Evolutionary conservation across 2,888 invertebrate genomes (phyloP), one percentile per base, ranked within the genome.

Genomic region (Dendrolimus houi): DNA sequence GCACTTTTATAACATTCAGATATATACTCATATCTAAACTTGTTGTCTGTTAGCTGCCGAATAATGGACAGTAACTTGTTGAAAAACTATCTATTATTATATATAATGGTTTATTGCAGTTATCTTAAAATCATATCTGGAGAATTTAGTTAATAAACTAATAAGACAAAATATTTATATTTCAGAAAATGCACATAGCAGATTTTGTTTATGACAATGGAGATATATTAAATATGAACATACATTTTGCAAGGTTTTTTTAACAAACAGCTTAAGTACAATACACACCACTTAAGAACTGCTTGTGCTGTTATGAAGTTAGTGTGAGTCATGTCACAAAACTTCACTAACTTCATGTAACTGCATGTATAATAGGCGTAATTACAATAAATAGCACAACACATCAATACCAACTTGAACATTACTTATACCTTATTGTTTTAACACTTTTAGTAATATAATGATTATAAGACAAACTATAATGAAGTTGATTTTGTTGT

Each of bases 381-480:
- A 47, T 47, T 47, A 47, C 12, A 47, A 47, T 47, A 47, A 10
- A 47, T 12, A 47, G 12, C 12, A 47, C 12, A 10, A 9, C 47
- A 47, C 47, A 47, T 47, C 47, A 47, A 47, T 10, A 47, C 47
- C 47, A 47, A 47, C 47, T 47, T 47, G 47, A 47, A 47, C 47
- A 3, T 47, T 47, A n/a, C 14, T 41, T 55, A 52, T 42, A 47
- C 6, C 47, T 47, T 47, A 47, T 47, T 47, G 47, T 53, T 29
- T 29, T 29, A 29, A 29, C 29, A 29, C 29, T 29, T 29, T 29
- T 47, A 47, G 9, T 47, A 47, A 47, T 47, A 10, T 47, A 10
- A 47, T 47, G 9, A 62, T 58, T 62, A 64, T 64, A 72, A 69
- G 64, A 47, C 47, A 47, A 47, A 10, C 9, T 12, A 47, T 47